phyloP scores from a whole-genome alignment of 1,140 invertebrate genomes.

The Tenebrio molitor region DNA sequence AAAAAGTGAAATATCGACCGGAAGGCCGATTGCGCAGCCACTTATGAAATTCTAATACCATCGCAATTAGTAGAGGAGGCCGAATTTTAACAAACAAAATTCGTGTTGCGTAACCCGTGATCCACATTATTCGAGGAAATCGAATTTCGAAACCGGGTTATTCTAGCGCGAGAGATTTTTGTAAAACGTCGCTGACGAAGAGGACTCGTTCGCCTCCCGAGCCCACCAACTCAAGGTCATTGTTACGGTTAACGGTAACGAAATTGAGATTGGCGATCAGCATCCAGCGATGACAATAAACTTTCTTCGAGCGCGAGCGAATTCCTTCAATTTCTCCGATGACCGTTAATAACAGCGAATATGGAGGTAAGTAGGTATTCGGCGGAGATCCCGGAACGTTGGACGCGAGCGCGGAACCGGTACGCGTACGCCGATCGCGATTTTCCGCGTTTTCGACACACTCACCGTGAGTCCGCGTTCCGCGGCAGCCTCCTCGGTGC shows the following conservation, averaged over 20 bases:
- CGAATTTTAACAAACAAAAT: too few relatives aligned
- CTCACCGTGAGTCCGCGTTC: too few relatives aligned
- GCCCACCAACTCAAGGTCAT: conserved; percentile 7
- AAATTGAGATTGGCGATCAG: conserved; percentile 8
- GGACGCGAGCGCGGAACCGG: background rate
- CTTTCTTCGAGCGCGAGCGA: conserved; percentile 1
- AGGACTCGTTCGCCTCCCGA: too few relatives aligned
- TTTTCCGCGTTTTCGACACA: too few relatives aligned
- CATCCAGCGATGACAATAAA: conserved; percentile 19
- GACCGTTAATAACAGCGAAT: conserved; percentile 26
- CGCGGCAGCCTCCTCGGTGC: background rate
- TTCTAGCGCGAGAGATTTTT: too few relatives aligned
- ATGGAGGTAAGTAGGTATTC: conserved; percentile 32
- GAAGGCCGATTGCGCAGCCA: too few relatives aligned
- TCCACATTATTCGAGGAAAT: too few relatives aligned
- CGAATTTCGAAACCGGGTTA: too few relatives aligned
- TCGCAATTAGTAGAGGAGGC: background rate
- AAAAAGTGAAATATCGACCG: background rate
- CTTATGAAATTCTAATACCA: background rate
- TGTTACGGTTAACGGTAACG: conserved; percentile 36
- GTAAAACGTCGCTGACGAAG: too few relatives aligned
- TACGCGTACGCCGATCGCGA: too few relatives aligned
- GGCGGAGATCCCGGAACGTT: conserved; percentile 15
- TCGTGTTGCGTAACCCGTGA: too few relatives aligned
- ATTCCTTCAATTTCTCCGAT: conserved; percentile 28